Evolutionary conservation across 2,113 vertebrate genomes (phyloP), one percentile per base, ranked within the genome.

Genomic region (Varanus salvator): DNA sequence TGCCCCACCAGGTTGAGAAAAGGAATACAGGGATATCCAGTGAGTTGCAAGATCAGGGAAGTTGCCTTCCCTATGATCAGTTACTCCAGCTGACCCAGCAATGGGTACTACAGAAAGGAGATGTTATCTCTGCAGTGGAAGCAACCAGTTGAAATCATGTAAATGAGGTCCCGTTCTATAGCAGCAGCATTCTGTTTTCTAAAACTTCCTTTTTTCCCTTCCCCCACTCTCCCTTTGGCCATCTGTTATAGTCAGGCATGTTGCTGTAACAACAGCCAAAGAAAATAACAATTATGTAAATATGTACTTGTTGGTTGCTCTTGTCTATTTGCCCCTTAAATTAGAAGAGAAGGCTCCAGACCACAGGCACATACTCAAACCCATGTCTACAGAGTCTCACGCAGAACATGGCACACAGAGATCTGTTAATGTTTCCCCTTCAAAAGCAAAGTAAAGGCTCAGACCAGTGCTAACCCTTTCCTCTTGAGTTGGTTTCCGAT

Each of bases 211-310:
- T 86, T 89, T 72, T 29, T 2, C 72, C 34, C 1, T 85, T n/a
- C 91, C 38, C 38, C 38, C 38, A 44, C 11, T 57, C 11, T 23
- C 4, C 4, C 75, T 92, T 19, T 74, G 86, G 27, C 64, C 21
- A 9, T 0, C 78, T 5, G 12, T 87, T 85, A 86, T 3, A 89
- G 29, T 86, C 87, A 83, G 50, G 50, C 78, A 38, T 0, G 29
- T 80, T 57, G 3, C 84, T 87, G 27, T 77, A 48, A 8, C 15
- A 0, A 14, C 25, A 92, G 68, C 83, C 91, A 93, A 88, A 93
- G 92, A 76, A 94, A 95, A 92, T n/a, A 84, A 6, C 38, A 44
- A 44, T 1, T 44, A 44, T 44, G 38, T 44, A 86, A 92, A 91
- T 38, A 27, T 9, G 31, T n/a, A 12, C 27, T 12, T 78, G 86